phyloP scores from a whole-genome alignment of 2,113 vertebrate species.

The Crotalus tigris region DNA sequence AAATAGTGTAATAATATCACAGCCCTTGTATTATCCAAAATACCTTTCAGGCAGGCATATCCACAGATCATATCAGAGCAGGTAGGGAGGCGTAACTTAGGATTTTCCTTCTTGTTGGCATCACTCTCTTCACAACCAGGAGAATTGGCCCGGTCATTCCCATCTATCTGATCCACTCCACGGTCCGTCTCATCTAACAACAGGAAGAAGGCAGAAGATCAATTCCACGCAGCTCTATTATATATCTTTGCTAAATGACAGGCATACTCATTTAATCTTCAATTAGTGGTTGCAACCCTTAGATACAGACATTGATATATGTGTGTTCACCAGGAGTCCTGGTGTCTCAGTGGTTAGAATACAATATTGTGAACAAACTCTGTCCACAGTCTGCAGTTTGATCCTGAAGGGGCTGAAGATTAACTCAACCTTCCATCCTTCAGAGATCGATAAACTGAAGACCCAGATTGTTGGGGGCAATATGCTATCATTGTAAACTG shows the following conservation, averaged over 20 bases:
- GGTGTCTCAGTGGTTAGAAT: neutral
- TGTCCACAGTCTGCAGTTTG: neutral
- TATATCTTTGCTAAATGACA: neutral
- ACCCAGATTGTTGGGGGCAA: neutral
- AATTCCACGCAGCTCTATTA: slow-evolving; percentile 19
- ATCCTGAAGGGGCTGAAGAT: neutral
- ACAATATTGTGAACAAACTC: neutral
- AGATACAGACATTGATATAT: neutral
- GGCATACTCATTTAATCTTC: neutral
- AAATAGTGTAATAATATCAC: neutral
- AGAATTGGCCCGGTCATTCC: slow-evolving; percentile 70
- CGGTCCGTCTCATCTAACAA: slow-evolving; percentile 75
- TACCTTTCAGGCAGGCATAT: slow-evolving; percentile 94
- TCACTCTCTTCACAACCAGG: slow-evolving; percentile 84
- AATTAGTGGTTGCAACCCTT: neutral
- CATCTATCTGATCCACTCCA: slow-evolving; percentile 91
- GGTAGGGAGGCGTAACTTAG: slow-evolving; percentile 84
- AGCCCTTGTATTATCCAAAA: neutral
- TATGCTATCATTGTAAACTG: neutral
- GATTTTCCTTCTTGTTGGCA: slow-evolving; percentile 76
- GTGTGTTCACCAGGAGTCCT: neutral
- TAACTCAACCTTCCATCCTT: neutral
- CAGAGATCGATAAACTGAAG: neutral
- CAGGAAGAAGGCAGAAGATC: neutral
- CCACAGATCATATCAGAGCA: slow-evolving; percentile 97